These are phyloP conservation scores for Tupaia tana DNA, from an alignment of 2,113 vertebrate species.

Conservation along the genomic window DNA sequence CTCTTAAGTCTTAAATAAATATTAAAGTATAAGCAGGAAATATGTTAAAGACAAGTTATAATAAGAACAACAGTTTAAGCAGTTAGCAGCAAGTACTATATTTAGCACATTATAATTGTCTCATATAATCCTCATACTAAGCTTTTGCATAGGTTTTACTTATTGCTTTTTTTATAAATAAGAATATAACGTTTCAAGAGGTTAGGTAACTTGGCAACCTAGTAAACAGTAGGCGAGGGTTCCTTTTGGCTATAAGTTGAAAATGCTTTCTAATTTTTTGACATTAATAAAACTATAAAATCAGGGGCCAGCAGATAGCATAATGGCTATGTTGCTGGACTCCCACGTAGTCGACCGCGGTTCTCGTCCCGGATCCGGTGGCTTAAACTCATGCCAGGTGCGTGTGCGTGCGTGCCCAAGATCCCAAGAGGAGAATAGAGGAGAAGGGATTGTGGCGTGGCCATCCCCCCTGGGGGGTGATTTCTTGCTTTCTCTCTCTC, in stretches of 20 bases:
- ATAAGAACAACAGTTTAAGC: background rate
- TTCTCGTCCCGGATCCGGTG: no score
- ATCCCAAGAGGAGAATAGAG: no score
- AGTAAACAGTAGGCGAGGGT: background rate
- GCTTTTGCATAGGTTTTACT: background rate
- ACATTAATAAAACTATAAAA: background rate
- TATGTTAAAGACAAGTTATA: background rate
- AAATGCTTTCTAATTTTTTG: background rate
- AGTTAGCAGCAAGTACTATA: background rate
- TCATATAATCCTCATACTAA: constrained; percentile 40
- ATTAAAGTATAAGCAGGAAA: constrained; percentile 24
- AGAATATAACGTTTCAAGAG: background rate
- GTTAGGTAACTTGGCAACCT: background rate
- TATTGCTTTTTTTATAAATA: background rate
- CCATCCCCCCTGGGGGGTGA: no score
- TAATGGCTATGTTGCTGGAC: no score
- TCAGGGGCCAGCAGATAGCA: background rate
- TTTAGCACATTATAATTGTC: background rate
- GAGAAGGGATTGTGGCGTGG: no score
- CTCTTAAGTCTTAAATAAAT: constrained; percentile 13
- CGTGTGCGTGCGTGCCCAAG: no score
- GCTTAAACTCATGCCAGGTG: no score
- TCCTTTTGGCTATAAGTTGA: background rate
- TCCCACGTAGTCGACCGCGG: no score
- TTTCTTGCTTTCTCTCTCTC: no score